These are phyloP conservation scores for Parasteatoda tepidariorum DNA, from an alignment of 1,140 invertebrate genomes.

Conservation along the genomic window DNA sequence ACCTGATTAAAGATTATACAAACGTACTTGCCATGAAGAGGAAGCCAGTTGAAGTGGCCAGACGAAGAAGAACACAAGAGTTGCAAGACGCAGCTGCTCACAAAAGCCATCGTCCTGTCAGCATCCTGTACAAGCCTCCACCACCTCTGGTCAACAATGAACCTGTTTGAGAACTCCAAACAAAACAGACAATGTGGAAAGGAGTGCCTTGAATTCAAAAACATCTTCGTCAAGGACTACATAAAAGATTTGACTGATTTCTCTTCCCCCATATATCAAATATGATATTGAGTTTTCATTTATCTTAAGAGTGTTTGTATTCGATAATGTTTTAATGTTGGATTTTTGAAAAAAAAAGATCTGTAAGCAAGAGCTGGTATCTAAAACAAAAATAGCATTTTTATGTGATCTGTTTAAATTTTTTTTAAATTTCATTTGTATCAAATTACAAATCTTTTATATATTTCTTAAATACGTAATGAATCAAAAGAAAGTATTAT, in stretches of 20 bases:
- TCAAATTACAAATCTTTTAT: no score
- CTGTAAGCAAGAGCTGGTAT: no score
- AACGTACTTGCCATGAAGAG: slow-evolving; percentile 61
- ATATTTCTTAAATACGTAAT: no score
- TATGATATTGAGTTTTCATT: neutral
- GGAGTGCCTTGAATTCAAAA: slow-evolving; percentile 42
- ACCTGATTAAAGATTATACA: slow-evolving; percentile 88
- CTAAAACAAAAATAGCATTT: no score
- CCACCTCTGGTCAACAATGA: slow-evolving; percentile 50
- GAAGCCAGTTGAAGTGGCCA: slow-evolving; percentile 55
- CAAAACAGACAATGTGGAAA: neutral
- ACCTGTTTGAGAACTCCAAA: slow-evolving; percentile 24
- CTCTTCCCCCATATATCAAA: neutral
- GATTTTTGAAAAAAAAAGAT: no score
- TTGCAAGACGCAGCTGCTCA: slow-evolving; percentile 38
- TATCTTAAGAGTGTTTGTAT: neutral
- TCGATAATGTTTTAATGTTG: no score
- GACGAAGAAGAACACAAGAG: slow-evolving; percentile 50
- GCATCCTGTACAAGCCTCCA: slow-evolving; percentile 62
- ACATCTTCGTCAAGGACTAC: neutral
- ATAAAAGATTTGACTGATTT: neutral
- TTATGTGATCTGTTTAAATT: no score
- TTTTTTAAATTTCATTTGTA: no score
- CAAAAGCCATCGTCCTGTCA: slow-evolving; percentile 58
- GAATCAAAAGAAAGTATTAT: no score